These are phyloP conservation scores for Carlito syrichta DNA, from an alignment of 2,113 vertebrate genomes.

Conservation along the genomic window DNA sequence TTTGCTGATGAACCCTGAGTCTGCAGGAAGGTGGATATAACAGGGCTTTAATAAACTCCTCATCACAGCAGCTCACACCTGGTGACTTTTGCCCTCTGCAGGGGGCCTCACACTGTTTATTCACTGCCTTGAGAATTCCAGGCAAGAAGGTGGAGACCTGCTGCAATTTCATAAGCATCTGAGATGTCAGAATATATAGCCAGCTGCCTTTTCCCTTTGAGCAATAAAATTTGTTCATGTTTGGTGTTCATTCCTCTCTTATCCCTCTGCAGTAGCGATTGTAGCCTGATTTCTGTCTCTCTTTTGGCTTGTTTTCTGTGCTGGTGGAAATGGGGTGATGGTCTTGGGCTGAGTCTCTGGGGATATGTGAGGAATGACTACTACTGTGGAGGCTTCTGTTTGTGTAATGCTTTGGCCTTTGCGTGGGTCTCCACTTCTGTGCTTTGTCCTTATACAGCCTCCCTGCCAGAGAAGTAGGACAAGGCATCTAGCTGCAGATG, in stretches of 20 bases:
- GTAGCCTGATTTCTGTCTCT: background rate
- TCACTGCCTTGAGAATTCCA: background rate
- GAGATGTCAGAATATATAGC: background rate
- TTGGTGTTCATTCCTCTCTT: background rate
- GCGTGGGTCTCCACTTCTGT: background rate
- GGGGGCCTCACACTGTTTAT: background rate
- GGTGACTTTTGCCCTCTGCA: background rate
- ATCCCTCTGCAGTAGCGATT: background rate
- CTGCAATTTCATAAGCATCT: background rate
- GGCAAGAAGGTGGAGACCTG: background rate
- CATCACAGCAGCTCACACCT: background rate
- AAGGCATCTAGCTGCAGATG: background rate
- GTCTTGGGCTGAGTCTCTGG: background rate
- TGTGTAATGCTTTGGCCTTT: background rate
- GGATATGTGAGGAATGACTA: rapidly evolving
- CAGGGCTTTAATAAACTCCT: slow-evolving; percentile 31
- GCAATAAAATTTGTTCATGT: background rate
- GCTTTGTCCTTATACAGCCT: background rate
- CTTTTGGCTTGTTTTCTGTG: background rate
- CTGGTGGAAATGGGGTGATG: background rate
- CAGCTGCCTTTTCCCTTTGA: rapidly evolving
- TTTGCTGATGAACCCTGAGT: background rate
- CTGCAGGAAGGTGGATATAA: background rate
- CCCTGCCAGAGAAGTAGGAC: background rate
- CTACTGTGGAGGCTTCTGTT: background rate